Evolutionary conservation across 2,888 invertebrate species (phyloP).

Genomic region (Xylota segnis): DNA sequence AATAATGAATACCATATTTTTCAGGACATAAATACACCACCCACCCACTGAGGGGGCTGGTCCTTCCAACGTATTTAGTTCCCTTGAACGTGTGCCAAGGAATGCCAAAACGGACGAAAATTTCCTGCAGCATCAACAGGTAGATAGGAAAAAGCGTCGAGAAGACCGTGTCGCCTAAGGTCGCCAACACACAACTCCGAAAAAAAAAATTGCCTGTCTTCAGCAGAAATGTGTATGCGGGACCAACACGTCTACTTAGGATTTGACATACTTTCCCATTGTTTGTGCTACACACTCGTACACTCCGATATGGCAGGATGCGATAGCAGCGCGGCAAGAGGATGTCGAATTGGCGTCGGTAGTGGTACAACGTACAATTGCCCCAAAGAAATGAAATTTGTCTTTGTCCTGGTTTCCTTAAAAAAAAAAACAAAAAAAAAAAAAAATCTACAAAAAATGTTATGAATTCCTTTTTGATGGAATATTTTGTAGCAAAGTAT

Average conservation of each 20-base stretch:
- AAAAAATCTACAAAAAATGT: slow-evolving; percentile 52
- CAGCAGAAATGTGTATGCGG: slow-evolving; percentile 40
- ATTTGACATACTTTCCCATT: slow-evolving; percentile 65
- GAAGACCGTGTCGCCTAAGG: slow-evolving; percentile 45
- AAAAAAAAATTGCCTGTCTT: slow-evolving; percentile 68
- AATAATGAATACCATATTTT: slow-evolving; percentile 37
- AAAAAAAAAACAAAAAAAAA: slow-evolving; percentile 5
- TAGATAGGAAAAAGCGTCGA: slow-evolving; percentile 20
- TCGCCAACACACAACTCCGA: slow-evolving; percentile 22
- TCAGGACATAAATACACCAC: slow-evolving; percentile 7
- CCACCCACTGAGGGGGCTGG: neutral
- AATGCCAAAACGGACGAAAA: slow-evolving; percentile 7
- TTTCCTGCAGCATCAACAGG: slow-evolving; percentile 39
- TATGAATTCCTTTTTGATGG: slow-evolving; percentile 73
- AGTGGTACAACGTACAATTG: slow-evolving; percentile 46
- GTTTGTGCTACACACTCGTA: slow-evolving; percentile 5
- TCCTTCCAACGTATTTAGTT: neutral
- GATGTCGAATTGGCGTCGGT: slow-evolving; percentile 41
- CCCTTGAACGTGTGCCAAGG: slow-evolving; percentile 23
- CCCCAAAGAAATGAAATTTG: slow-evolving; percentile 66
- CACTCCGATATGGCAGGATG: neutral
- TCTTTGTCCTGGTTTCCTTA: slow-evolving; percentile 55
- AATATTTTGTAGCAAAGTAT: slow-evolving; percentile 57
- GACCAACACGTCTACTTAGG: slow-evolving; percentile 48
- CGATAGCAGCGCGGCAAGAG: slow-evolving; percentile 13